phyloP scores from a whole-genome alignment of 2,797 vertebrate genomes.

The Myotis daubentonii region DNA sequence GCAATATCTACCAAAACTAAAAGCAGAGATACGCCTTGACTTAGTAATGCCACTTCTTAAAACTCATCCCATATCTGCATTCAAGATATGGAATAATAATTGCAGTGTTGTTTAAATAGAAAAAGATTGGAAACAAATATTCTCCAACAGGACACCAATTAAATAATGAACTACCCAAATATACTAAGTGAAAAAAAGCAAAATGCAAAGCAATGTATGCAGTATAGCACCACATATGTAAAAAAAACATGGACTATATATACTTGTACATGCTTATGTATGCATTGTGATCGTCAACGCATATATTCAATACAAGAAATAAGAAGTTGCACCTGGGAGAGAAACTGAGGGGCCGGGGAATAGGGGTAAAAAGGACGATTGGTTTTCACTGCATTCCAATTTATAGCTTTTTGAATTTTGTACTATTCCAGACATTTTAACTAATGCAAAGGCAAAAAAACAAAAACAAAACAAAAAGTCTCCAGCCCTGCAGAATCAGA shows the following conservation, averaged over 20 bases:
- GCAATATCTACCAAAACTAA: background rate
- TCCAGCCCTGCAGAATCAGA: background rate
- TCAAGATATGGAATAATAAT: background rate
- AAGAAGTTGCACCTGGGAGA: background rate
- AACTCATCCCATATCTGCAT: background rate
- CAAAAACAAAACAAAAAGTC: background rate
- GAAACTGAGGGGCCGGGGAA: background rate
- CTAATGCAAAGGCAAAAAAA: background rate
- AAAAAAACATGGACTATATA: background rate
- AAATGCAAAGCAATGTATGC: background rate
- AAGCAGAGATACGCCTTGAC: background rate
- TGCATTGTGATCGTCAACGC: background rate
- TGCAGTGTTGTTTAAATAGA: background rate
- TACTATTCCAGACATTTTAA: background rate
- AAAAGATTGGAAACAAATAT: background rate
- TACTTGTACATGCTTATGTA: background rate
- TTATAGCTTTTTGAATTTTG: background rate
- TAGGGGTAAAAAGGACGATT: background rate
- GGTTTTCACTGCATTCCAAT: background rate
- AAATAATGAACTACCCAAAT: background rate
- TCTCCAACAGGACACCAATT: background rate
- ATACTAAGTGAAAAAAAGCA: background rate
- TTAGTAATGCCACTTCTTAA: background rate
- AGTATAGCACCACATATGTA: background rate
- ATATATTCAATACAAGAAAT: background rate